Evolutionary conservation across 1,140 invertebrate genomes (phyloP), one percentile per base, ranked within the genome.

Genomic region (Eufriesea mexicana): DNA sequence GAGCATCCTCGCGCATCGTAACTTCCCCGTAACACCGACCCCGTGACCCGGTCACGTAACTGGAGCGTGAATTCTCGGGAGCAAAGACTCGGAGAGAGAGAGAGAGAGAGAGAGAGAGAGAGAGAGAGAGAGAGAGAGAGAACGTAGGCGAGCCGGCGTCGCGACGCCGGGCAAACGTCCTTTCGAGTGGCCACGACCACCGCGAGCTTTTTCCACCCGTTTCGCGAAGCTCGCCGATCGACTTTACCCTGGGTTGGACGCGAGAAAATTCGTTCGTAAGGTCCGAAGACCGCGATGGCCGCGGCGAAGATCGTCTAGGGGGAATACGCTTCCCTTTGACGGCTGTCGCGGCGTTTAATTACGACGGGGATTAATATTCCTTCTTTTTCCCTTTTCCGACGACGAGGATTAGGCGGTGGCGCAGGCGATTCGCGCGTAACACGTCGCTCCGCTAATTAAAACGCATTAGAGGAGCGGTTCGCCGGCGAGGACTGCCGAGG

Each of bases 21-120:
- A 59, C 79, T 67, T 71, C 42, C 49, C 18, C 54, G 73, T 76
- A 57, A 73, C 68, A 74, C 61, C 84, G 73, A 84, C 84, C 87
- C 55, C 77, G 62, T 81, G 87, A 89, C 86, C 84, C 54, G 87
- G 80, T 88, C 84, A 78, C 84, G 68, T 88, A 89, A 88, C 84
- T 88, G 25, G 87, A 88, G 86, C 87, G 55, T 81, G 77, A 88
- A 72, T 86, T 85, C 84, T 83, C 79, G 49, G 45, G 16, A 66
- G 66, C 61, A 54, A 72, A 61, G 72, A 80, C 82, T 75, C n/a
- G 35, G n/a, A n/a, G 25, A 61, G 42, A 67, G 62, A n/a, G n/a
- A n/a, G n/a, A n/a, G n/a, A n/a, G n/a, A n/a, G n/a, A n/a, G n/a
- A n/a, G n/a, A n/a, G n/a, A n/a, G n/a, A n/a, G n/a, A n/a, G n/a